Conservation (phyloP, 2,797 vertebrate genomes). For the Neomorphus geoffroyi region DNA sequence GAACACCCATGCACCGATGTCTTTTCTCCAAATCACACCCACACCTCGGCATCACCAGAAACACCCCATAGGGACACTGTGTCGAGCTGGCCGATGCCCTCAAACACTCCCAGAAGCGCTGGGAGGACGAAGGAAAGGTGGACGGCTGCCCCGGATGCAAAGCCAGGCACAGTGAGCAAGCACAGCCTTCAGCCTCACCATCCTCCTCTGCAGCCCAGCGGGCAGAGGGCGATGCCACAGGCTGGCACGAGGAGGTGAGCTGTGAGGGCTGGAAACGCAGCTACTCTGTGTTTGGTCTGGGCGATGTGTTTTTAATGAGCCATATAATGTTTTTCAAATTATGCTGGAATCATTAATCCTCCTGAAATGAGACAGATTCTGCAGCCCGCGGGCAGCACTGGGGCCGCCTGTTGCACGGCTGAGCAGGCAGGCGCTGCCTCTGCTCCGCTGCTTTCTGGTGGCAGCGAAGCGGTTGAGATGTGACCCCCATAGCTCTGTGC, state of each 20-base stretch:
- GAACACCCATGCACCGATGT: rapidly evolving
- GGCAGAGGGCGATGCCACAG: background rate
- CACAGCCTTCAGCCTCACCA: background rate
- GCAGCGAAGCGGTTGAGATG: background rate
- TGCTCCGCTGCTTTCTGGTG: background rate
- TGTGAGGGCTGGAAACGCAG: background rate
- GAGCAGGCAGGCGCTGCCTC: background rate
- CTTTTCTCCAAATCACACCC: background rate
- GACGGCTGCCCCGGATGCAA: rapidly evolving
- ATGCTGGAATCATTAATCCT: constrained; percentile 61
- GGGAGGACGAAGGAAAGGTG: background rate
- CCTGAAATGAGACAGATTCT: constrained; percentile 53
- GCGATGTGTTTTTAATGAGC: constrained; percentile 63
- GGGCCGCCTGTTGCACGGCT: background rate
- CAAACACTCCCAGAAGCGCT: rapidly evolving
- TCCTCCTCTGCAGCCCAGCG: background rate
- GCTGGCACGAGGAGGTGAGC: background rate
- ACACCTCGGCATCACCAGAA: background rate
- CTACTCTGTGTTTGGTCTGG: background rate
- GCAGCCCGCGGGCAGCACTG: background rate
- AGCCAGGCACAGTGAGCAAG: rapidly evolving
- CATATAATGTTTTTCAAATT: constrained; percentile 37
- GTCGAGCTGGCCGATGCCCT: background rate
- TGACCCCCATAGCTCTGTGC: background rate
- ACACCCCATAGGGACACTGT: rapidly evolving